Evolutionary conservation across 2,797 vertebrate genomes (phyloP).

Genomic region (Pelobates cultripes): DNA sequence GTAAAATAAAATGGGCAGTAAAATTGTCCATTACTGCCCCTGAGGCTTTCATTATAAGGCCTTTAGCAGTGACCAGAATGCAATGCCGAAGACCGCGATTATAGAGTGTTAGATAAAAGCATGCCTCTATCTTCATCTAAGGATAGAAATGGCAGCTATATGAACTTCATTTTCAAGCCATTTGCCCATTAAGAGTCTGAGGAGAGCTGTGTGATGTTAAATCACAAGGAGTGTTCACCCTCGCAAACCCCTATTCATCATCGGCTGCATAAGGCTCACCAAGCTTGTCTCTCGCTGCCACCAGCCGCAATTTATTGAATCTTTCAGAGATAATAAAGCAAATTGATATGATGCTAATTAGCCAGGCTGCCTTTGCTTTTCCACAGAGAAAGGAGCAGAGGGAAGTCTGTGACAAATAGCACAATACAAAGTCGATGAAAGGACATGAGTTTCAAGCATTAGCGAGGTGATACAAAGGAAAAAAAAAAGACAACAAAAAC

Average conservation of each 20-base stretch:
- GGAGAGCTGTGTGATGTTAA: slow-evolving; percentile 50
- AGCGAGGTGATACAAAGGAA: not conserved
- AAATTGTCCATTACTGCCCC: slow-evolving; percentile 51
- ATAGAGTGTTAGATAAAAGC: slow-evolving; percentile 38
- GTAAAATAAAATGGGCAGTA: slow-evolving; percentile 31
- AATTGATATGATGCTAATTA: slow-evolving; percentile 55
- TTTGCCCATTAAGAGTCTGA: slow-evolving; percentile 54
- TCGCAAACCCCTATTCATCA: slow-evolving; percentile 52
- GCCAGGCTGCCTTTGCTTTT: slow-evolving; percentile 38
- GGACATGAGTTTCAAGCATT: slow-evolving; percentile 23
- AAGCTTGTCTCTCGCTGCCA: slow-evolving; percentile 50
- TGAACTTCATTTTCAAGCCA: slow-evolving; percentile 52
- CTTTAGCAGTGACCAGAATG: slow-evolving; percentile 13
- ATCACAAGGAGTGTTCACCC: slow-evolving; percentile 49
- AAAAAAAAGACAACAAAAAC: not conserved
- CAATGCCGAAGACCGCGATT: slow-evolving; percentile 15
- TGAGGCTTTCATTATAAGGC: slow-evolving; percentile 28
- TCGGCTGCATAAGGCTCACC: slow-evolving; percentile 36
- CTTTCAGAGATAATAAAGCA: slow-evolving; percentile 55
- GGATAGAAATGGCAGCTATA: slow-evolving; percentile 35
- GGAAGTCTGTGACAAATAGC: slow-evolving; percentile 42
- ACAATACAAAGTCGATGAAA: slow-evolving; percentile 43
- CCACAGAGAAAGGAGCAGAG: slow-evolving; percentile 35
- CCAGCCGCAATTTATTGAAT: slow-evolving; percentile 52
- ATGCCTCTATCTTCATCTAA: slow-evolving; percentile 32